phyloP scores from a whole-genome alignment of 2,797 vertebrate species.

The Pipistrellus nathusii region DNA sequence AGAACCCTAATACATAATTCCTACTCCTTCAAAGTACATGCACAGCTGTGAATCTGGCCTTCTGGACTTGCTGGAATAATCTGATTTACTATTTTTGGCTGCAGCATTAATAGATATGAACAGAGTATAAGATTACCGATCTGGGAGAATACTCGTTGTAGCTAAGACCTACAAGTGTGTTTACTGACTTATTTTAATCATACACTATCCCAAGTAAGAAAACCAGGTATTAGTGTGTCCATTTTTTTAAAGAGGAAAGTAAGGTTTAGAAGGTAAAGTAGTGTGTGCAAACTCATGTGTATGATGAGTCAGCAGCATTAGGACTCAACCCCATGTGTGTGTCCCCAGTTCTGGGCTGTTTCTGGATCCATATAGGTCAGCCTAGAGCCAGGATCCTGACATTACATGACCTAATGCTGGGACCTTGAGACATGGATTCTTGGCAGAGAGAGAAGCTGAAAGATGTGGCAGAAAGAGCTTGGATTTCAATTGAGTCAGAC shows the following conservation, averaged over 20 bases:
- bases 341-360: background rate
- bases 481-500: background rate
- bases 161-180: background rate
- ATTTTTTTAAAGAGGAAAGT: background rate
- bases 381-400: background rate
- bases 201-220: background rate
- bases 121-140: background rate
- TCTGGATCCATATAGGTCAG: background rate
- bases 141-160: background rate
- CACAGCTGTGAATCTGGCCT: background rate
- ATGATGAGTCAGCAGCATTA: background rate
- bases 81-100: background rate
- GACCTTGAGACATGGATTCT: too few relatives aligned
- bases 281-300: background rate
- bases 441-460: background rate
- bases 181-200: background rate
- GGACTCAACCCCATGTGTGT: background rate
- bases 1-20: background rate
- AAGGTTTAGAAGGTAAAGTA: background rate
- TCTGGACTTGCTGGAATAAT: background rate
- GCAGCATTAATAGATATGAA: background rate
- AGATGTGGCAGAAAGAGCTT: background rate
- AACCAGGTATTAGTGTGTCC: background rate
- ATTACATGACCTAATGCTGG: background rate
- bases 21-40: background rate